phyloP scores from a whole-genome alignment of 1,140 invertebrate genomes.

The Telenomus remus region DNA sequence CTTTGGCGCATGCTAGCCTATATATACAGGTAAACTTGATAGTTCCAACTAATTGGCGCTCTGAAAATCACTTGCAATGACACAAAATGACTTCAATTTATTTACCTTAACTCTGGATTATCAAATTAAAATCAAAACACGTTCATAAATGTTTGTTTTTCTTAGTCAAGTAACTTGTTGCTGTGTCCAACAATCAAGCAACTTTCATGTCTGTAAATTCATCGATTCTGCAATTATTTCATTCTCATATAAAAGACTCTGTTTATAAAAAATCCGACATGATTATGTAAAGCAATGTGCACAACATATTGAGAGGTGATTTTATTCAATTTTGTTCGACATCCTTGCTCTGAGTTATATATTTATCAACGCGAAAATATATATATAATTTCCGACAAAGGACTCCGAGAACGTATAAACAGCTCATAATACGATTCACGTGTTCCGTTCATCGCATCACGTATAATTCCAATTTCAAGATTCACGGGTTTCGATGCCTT shows the following conservation, averaged over 20 bases:
- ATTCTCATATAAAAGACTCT: no score
- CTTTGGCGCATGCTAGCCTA: conserved; percentile 26
- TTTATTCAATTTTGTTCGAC: no score
- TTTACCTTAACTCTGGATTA: conserved; percentile 41
- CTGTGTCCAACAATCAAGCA: no score
- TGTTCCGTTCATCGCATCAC: conserved; percentile 33
- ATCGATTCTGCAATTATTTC: no score
- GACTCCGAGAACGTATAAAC: conserved; percentile 28
- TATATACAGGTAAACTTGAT: conserved; percentile 51
- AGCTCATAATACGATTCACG: conserved; percentile 25
- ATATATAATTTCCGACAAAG: conserved; percentile 7
- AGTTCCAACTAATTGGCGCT: conserved; percentile 52
- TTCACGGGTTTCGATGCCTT: conserved; percentile 36
- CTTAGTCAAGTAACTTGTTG: no score
- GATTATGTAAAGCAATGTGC: no score
- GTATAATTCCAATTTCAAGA: conserved; percentile 45
- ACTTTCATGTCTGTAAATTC: no score
- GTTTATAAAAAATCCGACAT: no score
- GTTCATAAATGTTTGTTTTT: no score
- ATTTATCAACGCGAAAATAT: no score
- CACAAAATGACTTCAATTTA: conserved; percentile 43
- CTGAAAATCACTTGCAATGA: conserved; percentile 49
- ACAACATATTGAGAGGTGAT: no score
- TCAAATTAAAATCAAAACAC: conserved; percentile 6
- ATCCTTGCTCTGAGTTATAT: no score